Percentiles rank a stretch among this genome's conserved stretches.
phyloP scores from a whole-genome alignment of 2,113 vertebrate genomes.

The Hippocampus mohnikei region DNA sequence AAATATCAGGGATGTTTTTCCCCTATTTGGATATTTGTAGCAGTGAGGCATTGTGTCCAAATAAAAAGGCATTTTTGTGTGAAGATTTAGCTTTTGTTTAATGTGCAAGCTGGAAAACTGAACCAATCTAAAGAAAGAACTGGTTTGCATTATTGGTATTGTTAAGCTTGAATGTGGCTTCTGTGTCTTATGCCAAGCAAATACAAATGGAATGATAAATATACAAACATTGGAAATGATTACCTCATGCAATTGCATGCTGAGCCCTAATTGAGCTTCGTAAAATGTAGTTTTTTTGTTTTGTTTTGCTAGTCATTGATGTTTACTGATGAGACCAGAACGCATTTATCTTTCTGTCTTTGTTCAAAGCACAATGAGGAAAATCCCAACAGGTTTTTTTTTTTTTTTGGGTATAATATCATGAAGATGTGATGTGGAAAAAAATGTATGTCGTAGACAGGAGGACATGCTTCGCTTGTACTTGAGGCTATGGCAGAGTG shows the following conservation, averaged over 20 bases:
- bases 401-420: conserved; percentile 61
- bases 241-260: conserved; percentile 22
- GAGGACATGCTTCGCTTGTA: conserved; percentile 43
- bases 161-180: conserved; percentile 21
- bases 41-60: neutral
- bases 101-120: conserved; percentile 25
- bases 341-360: conserved; percentile 4
- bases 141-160: conserved; percentile 38
- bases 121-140: conserved; percentile 35
- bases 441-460: conserved; percentile 9
- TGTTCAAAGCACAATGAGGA: conserved; percentile 23
- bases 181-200: conserved; percentile 19
- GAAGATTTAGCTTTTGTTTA: conserved; percentile 29
- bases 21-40: conserved; percentile 7
- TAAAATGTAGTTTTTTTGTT: neutral
- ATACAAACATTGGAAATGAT: conserved; percentile 34
- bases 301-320: conserved; percentile 18
- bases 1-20: neutral
- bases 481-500: conserved; percentile 35
- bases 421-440: conserved; percentile 46
- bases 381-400: conserved; percentile 36
- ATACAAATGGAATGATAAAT: conserved; percentile 32
- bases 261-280: conserved; percentile 5
- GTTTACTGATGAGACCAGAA: neutral
- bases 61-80: too few relatives aligned